Percentiles rank a stretch among this genome's conserved stretches.
These are phyloP conservation scores for Notodonta ziczac DNA, from an alignment of 2,888 invertebrate species.

Conservation along the genomic window DNA sequence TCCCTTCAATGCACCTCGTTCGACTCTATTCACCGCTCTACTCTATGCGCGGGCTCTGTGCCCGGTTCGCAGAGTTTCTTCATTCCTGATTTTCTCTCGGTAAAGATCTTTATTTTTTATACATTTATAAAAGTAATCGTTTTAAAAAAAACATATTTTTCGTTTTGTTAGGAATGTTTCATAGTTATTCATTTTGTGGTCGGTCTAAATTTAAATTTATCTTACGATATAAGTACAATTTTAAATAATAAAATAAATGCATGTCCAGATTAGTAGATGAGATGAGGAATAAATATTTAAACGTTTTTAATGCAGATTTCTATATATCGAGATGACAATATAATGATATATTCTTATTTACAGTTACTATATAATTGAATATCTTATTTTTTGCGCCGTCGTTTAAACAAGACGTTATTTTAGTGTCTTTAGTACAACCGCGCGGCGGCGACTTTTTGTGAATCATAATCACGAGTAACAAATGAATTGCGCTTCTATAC, in stretches of 20 bases:
- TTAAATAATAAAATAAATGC: constrained; percentile 65
- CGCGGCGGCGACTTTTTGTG: constrained; percentile 20
- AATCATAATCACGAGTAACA: neutral
- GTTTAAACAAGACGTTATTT: constrained; percentile 38
- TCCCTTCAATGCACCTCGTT: constrained; percentile 19
- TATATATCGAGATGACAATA: constrained; percentile 81
- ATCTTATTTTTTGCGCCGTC: constrained; percentile 58
- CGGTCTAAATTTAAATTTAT: constrained; percentile 79
- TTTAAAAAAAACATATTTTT: constrained; percentile 46
- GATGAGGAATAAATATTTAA: constrained; percentile 68
- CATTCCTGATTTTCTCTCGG: constrained; percentile 77
- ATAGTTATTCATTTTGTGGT: constrained; percentile 59
- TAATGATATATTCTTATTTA: constrained; percentile 80
- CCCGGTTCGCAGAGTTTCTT: constrained; percentile 55
- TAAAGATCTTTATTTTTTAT: constrained; percentile 84
- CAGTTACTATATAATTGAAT: constrained; percentile 62
- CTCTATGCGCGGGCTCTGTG: constrained; percentile 27
- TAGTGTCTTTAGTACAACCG: constrained; percentile 28
- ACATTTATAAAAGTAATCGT: constrained; percentile 61
- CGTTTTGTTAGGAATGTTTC: constrained; percentile 60
- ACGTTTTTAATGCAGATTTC: constrained; percentile 77
- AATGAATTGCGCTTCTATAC: neutral
- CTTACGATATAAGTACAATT: constrained; percentile 80
- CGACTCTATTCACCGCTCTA: constrained; percentile 9
- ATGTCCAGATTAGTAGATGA: constrained; percentile 77